Base-by-base conservation (phyloP, 1,140 invertebrate species). In the Coelopa frigida region DNA sequence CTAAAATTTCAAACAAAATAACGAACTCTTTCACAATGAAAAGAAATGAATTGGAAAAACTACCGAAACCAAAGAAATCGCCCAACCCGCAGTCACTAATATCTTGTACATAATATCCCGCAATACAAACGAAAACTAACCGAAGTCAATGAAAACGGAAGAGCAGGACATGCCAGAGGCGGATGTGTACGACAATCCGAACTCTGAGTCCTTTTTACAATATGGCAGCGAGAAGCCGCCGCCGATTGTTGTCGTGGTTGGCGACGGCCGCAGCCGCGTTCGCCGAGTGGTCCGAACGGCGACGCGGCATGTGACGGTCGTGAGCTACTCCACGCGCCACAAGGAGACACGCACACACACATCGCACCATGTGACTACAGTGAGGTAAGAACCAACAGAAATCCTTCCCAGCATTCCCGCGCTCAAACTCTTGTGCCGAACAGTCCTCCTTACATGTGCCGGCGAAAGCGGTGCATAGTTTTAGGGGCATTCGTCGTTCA, bases 191-290 rank as follows among this genome's bases (percentile, higher is more conserved):
- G 44, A 46, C 6, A 52, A 50, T 40, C 18, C 31, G 14, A 50
- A 54, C n/a, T 45, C 51, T 17, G 65, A 68, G 46, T 59, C 65
- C 54, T 69, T 69, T 32, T 36, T 69, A 47, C 65, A 65, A 31
- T 69, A 69, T 49, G 57, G 51, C 26, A 59, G 44, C 31, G 65
- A 68, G 32, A 61, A 63, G 37, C 59, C 58, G 11, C 62, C 61
- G n/a, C 65, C 65, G 21, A 68, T 66, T 50, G 62, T 69, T 51
- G 65, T 69, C 45, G 66, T 69, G n/a, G 66, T 69, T 21, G 66
- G 66, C 22, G 66, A 69, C 49, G 66, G 66, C 5, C 52, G 66
- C 7, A 69, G 66, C 48, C 51, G 66, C 14, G 66, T 69, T 26
- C 62, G 66, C 15, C 59, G 62, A 32, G 66, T 69, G 44, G 66